Evolutionary conservation across 2,797 vertebrate species (phyloP).

Genomic region (Myotis vivesi): DNA sequence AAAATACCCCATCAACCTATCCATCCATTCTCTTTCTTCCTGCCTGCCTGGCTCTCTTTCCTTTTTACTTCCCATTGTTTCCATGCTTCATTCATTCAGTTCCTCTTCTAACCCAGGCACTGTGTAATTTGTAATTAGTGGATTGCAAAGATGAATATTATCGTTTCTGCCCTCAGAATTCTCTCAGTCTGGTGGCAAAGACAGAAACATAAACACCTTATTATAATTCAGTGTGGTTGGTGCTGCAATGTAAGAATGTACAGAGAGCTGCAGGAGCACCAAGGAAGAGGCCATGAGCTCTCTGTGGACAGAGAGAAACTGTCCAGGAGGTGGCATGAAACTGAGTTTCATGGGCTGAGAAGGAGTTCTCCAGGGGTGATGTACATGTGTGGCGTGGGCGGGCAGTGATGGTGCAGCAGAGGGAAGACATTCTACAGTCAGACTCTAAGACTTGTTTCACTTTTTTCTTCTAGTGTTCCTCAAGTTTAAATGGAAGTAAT

Average conservation of each 20-base stretch:
- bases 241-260: not conserved
- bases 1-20: not conserved
- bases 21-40: not conserved
- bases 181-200: conserved; percentile 31
- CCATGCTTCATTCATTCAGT: not conserved
- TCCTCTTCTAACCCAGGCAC: conserved; percentile 21
- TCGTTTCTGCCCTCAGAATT: conserved; percentile 42
- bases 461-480: not conserved
- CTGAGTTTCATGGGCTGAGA: not conserved
- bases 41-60: not conserved
- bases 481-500: conserved; percentile 19
- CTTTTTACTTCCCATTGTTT: not conserved
- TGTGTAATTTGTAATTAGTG: not conserved
- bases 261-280: not conserved
- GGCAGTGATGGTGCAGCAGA: not conserved
- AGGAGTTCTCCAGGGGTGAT: not conserved
- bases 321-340: not conserved
- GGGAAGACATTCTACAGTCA: not conserved
- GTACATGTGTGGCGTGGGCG: not conserved
- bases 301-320: not conserved
- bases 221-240: not conserved
- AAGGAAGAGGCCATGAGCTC: not conserved
- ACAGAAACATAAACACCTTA: conserved; percentile 5
- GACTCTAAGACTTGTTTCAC: not conserved
- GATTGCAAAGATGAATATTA: conserved; percentile 15